Base-by-base conservation (phyloP, 2,888 invertebrate genomes). In the Schizaphis graminum region DNA sequence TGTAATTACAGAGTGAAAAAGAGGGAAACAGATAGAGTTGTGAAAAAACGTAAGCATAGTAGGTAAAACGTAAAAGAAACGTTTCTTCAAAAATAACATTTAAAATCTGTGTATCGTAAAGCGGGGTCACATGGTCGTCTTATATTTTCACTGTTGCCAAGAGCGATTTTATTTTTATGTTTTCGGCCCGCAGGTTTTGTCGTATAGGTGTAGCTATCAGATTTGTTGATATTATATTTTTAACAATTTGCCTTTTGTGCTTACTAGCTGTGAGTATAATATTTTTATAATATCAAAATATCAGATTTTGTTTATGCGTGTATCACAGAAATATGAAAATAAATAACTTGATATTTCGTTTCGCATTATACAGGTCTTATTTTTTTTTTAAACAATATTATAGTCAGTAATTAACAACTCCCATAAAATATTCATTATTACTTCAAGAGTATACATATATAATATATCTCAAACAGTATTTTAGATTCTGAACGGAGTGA, bases 1-100 rank as follows among this genome's bases (percentile, higher is more conserved):
- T 44, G 86, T 67, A 86, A 57, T 91, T 91, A 61, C 57, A 91
- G 41, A 53, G 26, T 1, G 91, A 57, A 86, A 91, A 77, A 35
- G 8, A 21, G 21, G 35, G 35, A 41, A 7, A 35, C 35, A 35
- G 35, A 77, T n/a, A n/a, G 77, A 35, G 77, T 21, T 8, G 47
- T 24, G 21, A 3, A 53, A 35, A 35, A 49, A 49, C 24, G 5
- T 67, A 35, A 24, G 35, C 77, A 91, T 77, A 35, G 44, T 44
- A 53, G 53, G 5, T 53, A 77, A 28, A n/a, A 91, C 49, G 49
- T 8, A 84, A 53, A 35, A 53, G 47, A 53, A 53, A 91, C 28
- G 21, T 67, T 67, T 47, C 47, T 53, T n/a, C 53, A n/a, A 88
- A 53, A 67, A 47, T 16, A 41, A 47, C 28, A 67, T 89, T 44